Base-by-base conservation (phyloP, 2,888 invertebrate species). In the Allacma fusca region DNA sequence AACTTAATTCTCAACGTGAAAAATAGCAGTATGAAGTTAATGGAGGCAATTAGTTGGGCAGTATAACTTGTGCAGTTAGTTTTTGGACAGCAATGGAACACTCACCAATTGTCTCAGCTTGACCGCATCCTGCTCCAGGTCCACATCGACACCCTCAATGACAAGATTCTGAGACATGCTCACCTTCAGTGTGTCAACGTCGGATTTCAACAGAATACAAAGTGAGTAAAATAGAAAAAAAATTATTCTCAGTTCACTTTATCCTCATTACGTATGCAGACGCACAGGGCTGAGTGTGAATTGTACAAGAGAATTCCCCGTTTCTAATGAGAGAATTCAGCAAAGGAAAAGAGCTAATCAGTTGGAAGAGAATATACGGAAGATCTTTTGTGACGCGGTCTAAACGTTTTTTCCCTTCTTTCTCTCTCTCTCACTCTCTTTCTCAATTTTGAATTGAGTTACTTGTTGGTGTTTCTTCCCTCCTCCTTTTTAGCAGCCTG, bases 41-140 rank as follows among this genome's bases (percentile, higher is more conserved):
- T 34, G 34, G 34, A 50, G n/a, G 50, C 16, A 50, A 50, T 50
- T 50, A 50, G n/a, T n/a, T 50, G 16, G 50, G n/a, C 50, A 50
- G 13, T 40, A 19, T 50, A 50, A 13, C n/a, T 50, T n/a, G 50
- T 50, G 50, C 4, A 50, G 16, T 50, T 50, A 50, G n/a, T 50
- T 50, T 50, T 50, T 50, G 50, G 50, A 50, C 50, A 50, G 50
- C 2, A 76, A 70, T 76, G 65, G 24, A 23, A 23, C 67, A 80
- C 84, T 84, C 78, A 84, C 84, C 82, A 82, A 71, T 79, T 81
- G 79, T 77, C 74, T 77, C 12, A 82, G 74, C 59, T 80, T 83
- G 72, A 77, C 76, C 59, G 76, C 43, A 43, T 82, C 81, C 79
- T 68, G 78, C 64, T 81, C 82, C 69, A 76, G 69, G 29, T 79